phyloP scores from a whole-genome alignment of 2,113 vertebrate species.

The Opisthocomus hoazin region DNA sequence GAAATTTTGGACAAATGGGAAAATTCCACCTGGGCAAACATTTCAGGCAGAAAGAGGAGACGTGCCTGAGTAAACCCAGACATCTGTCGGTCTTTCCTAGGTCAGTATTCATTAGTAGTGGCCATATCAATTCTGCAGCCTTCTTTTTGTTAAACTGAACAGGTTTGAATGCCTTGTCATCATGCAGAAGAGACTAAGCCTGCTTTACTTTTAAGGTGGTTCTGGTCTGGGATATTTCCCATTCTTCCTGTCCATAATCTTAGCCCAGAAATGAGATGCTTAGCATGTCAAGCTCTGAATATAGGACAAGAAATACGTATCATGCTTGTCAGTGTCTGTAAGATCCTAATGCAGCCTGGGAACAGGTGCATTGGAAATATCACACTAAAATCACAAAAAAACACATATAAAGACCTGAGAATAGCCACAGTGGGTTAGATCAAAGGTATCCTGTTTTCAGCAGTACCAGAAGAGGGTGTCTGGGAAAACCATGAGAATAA shows the following conservation, averaged over 20 bases:
- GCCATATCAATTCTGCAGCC: not conserved
- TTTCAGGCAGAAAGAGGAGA: slow-evolving; percentile 16
- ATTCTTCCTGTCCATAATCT: not conserved
- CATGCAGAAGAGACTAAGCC: not conserved
- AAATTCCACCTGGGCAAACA: not conserved
- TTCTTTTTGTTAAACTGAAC: not conserved
- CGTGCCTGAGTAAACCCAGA: not conserved
- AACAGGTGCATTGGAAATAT: not conserved
- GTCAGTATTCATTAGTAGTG: not conserved
- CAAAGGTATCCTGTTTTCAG: not conserved
- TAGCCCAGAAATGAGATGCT: not conserved
- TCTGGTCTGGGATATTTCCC: not conserved
- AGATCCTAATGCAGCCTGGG: not conserved
- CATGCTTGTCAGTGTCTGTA: not conserved
- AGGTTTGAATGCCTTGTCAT: not conserved
- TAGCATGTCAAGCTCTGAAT: not conserved
- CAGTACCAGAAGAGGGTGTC: not conserved
- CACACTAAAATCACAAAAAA: not conserved
- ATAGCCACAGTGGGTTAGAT: not conserved
- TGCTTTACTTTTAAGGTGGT: not conserved
- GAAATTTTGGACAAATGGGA: slow-evolving; percentile 8
- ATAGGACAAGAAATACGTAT: not conserved
- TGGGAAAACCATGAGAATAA: not conserved
- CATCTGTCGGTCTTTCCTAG: not conserved
- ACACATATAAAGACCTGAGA: not conserved